Conservation (phyloP, 2,113 vertebrate genomes). For the Seriola rivoliana region DNA sequence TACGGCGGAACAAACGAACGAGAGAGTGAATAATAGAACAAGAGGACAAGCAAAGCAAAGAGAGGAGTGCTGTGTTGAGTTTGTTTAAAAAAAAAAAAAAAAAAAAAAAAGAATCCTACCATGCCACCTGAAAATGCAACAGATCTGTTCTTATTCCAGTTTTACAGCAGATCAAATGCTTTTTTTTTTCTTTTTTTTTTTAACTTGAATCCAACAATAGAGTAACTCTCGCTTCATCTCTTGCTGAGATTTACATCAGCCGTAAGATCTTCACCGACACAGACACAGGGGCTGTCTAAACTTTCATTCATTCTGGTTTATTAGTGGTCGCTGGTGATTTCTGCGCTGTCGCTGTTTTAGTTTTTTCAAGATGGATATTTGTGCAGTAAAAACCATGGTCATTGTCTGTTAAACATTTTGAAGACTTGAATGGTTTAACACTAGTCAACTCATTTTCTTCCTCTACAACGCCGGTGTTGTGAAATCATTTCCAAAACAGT, state of each 20-base stretch:
- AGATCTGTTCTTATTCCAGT: slow-evolving; percentile 41
- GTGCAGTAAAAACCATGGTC: background rate
- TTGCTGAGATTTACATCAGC: slow-evolving; percentile 73
- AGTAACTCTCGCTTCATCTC: slow-evolving; percentile 60
- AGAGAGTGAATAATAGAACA: slow-evolving; percentile 71
- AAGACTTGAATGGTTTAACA: background rate
- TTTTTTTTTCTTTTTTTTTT: slow-evolving; percentile 25
- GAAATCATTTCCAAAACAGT: background rate
- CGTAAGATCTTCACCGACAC: slow-evolving; percentile 41
- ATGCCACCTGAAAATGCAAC: slow-evolving; percentile 54
- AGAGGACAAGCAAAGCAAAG: slow-evolving; percentile 49
- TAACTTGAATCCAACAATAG: slow-evolving; percentile 48
- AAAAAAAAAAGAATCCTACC: background rate
- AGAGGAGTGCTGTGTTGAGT: slow-evolving; percentile 25
- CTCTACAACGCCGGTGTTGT: background rate
- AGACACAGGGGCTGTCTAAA: slow-evolving; percentile 28
- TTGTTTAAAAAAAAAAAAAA: slow-evolving; percentile 20
- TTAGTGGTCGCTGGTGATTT: slow-evolving; percentile 11
- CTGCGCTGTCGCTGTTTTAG: background rate
- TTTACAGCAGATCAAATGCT: slow-evolving; percentile 58
- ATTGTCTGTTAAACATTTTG: background rate
- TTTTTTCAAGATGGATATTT: background rate
- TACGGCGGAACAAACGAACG: slow-evolving; percentile 57
- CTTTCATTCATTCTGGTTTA: slow-evolving; percentile 32
- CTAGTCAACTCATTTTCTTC: background rate